These are phyloP conservation scores for Elaphurus davidianus DNA, from an alignment of 2,113 vertebrate species.

Conservation along the genomic window DNA sequence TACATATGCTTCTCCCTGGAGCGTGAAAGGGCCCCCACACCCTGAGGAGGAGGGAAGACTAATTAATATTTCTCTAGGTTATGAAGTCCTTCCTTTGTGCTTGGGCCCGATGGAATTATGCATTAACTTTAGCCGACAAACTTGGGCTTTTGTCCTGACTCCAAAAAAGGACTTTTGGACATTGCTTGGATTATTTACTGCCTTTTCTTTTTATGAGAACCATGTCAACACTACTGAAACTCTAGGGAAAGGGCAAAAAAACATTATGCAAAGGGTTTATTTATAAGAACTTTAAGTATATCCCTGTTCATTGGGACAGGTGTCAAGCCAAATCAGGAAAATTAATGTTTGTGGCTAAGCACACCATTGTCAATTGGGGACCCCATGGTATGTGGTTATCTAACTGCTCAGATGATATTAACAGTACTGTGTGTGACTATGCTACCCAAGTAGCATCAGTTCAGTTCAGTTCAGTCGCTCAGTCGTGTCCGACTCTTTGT, in stretches of 20 bases:
- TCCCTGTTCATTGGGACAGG: not conserved
- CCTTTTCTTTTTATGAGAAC: not conserved
- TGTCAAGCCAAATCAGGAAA: not conserved
- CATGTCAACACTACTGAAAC: not conserved
- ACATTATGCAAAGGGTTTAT: not conserved
- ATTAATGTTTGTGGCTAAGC: not conserved
- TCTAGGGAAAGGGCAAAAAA: not conserved
- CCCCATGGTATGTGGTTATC: not conserved
- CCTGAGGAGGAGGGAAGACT: not conserved
- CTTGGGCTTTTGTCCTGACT: not conserved
- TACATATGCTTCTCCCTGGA: not conserved
- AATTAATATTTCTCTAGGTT: not conserved
- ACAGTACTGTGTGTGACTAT: not conserved
- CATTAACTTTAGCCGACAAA: not conserved
- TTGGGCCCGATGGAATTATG: not conserved
- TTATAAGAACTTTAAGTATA: not conserved
- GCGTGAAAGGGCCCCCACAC: not conserved
- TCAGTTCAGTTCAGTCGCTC: too few species aligned
- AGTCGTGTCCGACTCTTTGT: too few species aligned
- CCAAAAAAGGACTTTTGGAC: not conserved
- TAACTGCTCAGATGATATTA: not conserved
- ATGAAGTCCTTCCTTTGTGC: not conserved
- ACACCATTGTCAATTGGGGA: not conserved
- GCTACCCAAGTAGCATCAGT: not conserved
- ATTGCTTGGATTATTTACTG: not conserved